Evolutionary conservation across 2,888 invertebrate species (phyloP), one percentile per base, ranked within the genome.

Genomic region (Leptopilina myrica): DNA sequence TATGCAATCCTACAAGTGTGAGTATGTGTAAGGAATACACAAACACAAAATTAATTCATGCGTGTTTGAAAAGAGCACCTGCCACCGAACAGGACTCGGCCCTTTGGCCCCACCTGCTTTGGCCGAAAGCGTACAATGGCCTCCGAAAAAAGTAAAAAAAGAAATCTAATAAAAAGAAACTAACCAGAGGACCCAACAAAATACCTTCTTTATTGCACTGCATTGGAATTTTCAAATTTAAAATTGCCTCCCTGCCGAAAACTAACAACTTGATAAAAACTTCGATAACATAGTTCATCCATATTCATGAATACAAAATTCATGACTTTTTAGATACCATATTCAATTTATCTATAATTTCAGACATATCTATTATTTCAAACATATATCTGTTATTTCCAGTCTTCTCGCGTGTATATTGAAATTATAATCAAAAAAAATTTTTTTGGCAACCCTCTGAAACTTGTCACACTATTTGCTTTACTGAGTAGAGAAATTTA

Each of bases 21-120:
- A 43, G 15, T 66, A 46, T 66, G 66, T 66, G 66, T 46, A 66
- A 65, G 69, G 69, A 33, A 69, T 69, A 69, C 49, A 73, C 73
- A 40, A 33, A 56, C n/a, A 6, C 8, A n/a, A 49, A 73, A 73
- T 56, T 40, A 80, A 79, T 84, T 78, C 83, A 80, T 79, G 84
- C 53, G 66, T 85, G 85, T 83, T 84, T 67, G 64, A 83, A 82
- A 82, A 84, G 83, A 85, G 81, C 89, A 89, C 89, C 88, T 89
- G 89, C 88, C 83, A 82, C 76, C 69, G 75, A 43, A 77, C 76
- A 73, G 73, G 83, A 84, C 85, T 85, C 81, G 85, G 84, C 86
- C 85, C 78, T 80, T 78, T 46, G 46, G 81, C 83, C 81, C 86
- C 89, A 89, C 89, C 88, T 89, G 89, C 87, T 87, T 83, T 79